Percentiles rank a stretch among this genome's conserved stretches.
Evolutionary conservation across 2,797 vertebrate genomes (phyloP).

Genomic region (Siniperca undulata): DNA sequence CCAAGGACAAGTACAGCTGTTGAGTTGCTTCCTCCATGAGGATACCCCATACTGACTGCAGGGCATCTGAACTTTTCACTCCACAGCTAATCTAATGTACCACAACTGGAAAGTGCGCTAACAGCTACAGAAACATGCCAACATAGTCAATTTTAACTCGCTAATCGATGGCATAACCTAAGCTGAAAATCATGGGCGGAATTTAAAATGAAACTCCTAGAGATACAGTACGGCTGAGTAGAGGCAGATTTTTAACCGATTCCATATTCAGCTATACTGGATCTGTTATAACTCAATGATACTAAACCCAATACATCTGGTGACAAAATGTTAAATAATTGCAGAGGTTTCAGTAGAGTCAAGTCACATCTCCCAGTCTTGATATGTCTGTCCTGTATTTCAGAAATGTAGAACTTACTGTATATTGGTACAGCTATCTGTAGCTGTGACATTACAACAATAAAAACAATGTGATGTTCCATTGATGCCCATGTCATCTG

Average conservation of each 20-base stretch:
- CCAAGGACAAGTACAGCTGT: constrained; percentile 76
- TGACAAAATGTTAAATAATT: constrained; percentile 28
- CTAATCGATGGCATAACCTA: constrained; percentile 63
- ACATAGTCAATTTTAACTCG: constrained; percentile 45
- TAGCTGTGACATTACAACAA: constrained; percentile 9
- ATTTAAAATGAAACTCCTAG: constrained; percentile 40
- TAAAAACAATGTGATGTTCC: background rate
- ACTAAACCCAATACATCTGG: background rate
- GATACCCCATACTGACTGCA: constrained; percentile 69
- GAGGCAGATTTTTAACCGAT: background rate
- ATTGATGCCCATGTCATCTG: background rate
- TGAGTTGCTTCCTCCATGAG: constrained; percentile 65
- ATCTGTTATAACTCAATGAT: constrained; percentile 17
- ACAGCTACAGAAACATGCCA: constrained; percentile 63
- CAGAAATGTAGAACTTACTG: background rate
- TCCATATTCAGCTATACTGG: background rate
- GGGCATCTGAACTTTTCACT: constrained; percentile 73
- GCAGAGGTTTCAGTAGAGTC: constrained; percentile 21
- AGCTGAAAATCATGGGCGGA: constrained; percentile 43
- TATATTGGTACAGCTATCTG: background rate
- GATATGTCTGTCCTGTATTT: constrained; percentile 10
- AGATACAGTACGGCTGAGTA: constrained; percentile 14
- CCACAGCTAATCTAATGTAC: constrained; percentile 75
- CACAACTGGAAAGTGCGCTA: constrained; percentile 57
- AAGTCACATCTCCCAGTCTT: background rate